A percentile compares a stretch with the other conserved stretches of the same genome.
phyloP scores from a whole-genome alignment of 1,140 invertebrate species.

The Venturia canescens region DNA sequence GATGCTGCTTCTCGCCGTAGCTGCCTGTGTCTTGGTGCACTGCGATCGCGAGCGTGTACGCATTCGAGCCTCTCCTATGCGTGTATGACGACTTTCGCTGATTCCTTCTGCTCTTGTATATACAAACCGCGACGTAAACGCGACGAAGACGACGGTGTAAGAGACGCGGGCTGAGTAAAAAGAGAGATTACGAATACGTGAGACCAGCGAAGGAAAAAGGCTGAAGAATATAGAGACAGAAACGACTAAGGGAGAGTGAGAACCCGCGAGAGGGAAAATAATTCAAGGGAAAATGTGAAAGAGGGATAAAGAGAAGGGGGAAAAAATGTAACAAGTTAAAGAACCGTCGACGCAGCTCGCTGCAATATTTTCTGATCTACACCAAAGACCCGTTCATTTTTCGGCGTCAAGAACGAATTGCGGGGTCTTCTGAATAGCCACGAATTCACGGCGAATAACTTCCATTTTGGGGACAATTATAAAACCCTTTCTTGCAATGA shows the following conservation, averaged over 20 bases:
- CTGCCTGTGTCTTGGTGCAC: background rate
- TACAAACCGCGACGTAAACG: background rate
- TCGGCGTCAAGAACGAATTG: no score
- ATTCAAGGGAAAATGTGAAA: no score
- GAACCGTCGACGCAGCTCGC: background rate
- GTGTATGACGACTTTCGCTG: conserved; percentile 28
- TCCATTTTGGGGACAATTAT: no score
- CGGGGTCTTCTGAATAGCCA: no score
- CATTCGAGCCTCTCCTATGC: no score
- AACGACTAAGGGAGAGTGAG: background rate
- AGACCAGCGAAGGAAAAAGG: background rate
- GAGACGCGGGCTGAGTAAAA: background rate
- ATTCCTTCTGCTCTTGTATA: background rate
- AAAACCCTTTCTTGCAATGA: no score
- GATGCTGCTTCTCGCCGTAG: conserved; percentile 19
- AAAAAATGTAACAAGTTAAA: no score
- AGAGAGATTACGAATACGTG: background rate
- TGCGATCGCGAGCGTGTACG: background rate
- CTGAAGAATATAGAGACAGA: background rate
- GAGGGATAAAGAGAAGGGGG: no score
- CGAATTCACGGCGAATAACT: no score
- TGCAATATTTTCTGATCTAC: background rate
- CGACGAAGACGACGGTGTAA: conserved; percentile 14
- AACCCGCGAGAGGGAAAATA: background rate
- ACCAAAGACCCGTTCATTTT: no score